Evolutionary conservation across 2,888 invertebrate species (phyloP).

Genomic region (Nebria brevicollis): DNA sequence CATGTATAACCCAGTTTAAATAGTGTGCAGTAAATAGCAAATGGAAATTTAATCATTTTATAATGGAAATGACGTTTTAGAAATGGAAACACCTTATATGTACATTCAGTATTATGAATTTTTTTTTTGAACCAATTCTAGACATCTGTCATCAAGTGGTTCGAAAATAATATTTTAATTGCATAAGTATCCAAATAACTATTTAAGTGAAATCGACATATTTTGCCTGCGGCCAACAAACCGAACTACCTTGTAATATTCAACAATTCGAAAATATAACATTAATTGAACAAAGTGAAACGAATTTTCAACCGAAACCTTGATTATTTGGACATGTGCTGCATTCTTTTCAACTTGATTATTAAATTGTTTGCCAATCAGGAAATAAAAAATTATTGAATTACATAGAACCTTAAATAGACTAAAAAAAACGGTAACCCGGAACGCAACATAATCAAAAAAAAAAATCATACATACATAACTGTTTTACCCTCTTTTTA

Average conservation of each 20-base stretch:
- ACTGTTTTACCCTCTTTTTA: too few species aligned
- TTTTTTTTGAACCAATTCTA: background rate
- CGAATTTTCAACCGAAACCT: background rate
- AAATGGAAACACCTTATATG: background rate
- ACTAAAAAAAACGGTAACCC: too few species aligned
- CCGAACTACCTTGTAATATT: background rate
- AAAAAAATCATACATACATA: too few species aligned
- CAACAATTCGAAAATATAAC: background rate
- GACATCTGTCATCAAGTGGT: background rate
- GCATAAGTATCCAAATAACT: background rate
- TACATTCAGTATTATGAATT: background rate
- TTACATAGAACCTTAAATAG: too few species aligned
- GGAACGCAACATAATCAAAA: too few species aligned
- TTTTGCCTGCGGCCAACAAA: background rate
- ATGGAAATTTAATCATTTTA: background rate
- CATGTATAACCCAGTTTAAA: background rate
- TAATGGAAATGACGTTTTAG: background rate
- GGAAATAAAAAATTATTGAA: background rate
- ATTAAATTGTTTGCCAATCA: background rate
- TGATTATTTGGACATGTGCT: background rate
- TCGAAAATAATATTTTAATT: background rate
- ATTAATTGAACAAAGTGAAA: conserved; percentile 1
- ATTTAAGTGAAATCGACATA: background rate
- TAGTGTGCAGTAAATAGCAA: background rate
- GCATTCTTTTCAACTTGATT: background rate